Evolutionary conservation across 2,888 invertebrate species (phyloP).

Genomic region (Drosophila koepferae): DNA sequence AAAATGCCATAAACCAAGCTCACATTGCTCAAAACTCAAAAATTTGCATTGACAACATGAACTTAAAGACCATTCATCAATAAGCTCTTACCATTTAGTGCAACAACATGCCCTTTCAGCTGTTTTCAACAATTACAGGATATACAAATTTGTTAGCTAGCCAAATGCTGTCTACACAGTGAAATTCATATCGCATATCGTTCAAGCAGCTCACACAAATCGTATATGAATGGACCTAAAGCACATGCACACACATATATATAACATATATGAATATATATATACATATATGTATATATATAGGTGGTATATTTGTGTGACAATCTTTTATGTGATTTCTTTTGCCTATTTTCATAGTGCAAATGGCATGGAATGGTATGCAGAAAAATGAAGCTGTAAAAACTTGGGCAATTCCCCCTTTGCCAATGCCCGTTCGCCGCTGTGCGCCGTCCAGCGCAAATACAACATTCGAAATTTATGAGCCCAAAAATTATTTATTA

Average conservation of each 20-base stretch:
- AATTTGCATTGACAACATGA: background rate
- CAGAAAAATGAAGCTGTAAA: slow-evolving; percentile 62
- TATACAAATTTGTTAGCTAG: slow-evolving; percentile 48
- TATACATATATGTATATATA: background rate
- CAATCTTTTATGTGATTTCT: slow-evolving; percentile 75
- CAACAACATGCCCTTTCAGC: background rate
- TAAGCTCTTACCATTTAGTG: too few species aligned
- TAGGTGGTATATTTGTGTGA: slow-evolving; percentile 34
- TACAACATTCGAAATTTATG: slow-evolving; percentile 76
- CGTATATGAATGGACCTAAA: slow-evolving; percentile 47
- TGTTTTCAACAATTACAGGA: background rate
- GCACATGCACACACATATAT: slow-evolving; percentile 1
- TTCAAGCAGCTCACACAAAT: slow-evolving; percentile 44
- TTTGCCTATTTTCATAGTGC: slow-evolving; percentile 57
- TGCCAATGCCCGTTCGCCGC: background rate
- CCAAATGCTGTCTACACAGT: slow-evolving; percentile 47
- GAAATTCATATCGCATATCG: slow-evolving; percentile 55
- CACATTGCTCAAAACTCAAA: background rate
- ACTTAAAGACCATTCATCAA: background rate
- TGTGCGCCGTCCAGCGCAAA: slow-evolving; percentile 8
- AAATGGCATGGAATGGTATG: slow-evolving; percentile 53
- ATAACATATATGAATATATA: background rate
- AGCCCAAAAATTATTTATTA: slow-evolving; percentile 77
- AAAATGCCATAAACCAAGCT: background rate
- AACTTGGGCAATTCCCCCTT: slow-evolving; percentile 40